Conservation (phyloP, 92 coral and sea anemone genomes). For the Porites lobata region DNA sequence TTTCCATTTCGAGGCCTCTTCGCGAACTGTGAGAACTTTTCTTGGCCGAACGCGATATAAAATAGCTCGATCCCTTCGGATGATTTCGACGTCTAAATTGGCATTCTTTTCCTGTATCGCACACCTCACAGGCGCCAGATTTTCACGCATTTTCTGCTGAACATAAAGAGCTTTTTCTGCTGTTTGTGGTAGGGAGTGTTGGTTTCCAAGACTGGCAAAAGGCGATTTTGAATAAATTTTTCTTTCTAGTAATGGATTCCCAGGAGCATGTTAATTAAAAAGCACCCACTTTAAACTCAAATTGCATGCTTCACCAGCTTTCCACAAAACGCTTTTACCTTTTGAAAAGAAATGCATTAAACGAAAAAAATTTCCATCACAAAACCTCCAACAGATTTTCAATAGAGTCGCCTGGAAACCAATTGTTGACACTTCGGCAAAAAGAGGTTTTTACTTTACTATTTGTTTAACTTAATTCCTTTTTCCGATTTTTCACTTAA, state of each 20-base stretch:
- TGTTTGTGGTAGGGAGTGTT: neutral
- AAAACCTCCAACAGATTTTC: neutral
- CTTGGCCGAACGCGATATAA: slow-evolving; percentile 81
- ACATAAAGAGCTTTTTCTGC: too few relatives aligned
- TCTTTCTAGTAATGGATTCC: slow-evolving; percentile 1
- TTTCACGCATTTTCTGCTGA: slow-evolving; percentile 60
- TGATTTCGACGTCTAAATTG: slow-evolving; percentile 71
- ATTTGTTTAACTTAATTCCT: neutral
- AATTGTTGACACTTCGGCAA: slow-evolving; percentile 21
- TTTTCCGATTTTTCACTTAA: slow-evolving; percentile 1
- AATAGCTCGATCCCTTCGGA: slow-evolving; percentile 77
- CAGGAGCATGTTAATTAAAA: slow-evolving; percentile 20
- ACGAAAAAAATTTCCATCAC: slow-evolving; percentile 42
- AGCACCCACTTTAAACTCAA: neutral
- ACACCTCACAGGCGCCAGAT: slow-evolving; percentile 74
- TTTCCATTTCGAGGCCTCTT: slow-evolving; percentile 76
- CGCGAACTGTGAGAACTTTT: slow-evolving; percentile 62
- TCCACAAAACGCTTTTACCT: slow-evolving; percentile 7
- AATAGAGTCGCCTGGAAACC: slow-evolving; percentile 22
- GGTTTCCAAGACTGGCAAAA: neutral
- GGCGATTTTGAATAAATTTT: slow-evolving; percentile 14
- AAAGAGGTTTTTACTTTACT: neutral
- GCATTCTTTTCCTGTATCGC: slow-evolving; percentile 78
- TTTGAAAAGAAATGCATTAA: neutral
- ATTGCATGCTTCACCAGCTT: slow-evolving; percentile 1